These are phyloP conservation scores for Corydoras sp. DNA, from an alignment of 2,113 vertebrate species.

Conservation along the genomic window DNA sequence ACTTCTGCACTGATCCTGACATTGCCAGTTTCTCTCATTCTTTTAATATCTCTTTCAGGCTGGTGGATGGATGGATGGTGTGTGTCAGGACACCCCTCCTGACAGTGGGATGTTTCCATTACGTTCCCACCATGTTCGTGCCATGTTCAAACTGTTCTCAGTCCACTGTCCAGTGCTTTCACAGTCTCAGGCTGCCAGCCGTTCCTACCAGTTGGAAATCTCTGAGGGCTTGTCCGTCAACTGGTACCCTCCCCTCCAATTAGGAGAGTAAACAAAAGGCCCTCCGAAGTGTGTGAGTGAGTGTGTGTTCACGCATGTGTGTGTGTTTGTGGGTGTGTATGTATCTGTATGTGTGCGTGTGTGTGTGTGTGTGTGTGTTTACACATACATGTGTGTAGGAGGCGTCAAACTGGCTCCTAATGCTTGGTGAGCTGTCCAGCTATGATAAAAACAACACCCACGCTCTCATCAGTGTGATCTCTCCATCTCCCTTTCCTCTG, in stretches of 20 bases:
- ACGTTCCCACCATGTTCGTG: slow-evolving; percentile 46
- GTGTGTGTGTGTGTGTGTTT: slow-evolving; percentile 2
- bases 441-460: slow-evolving; percentile 40
- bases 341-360: slow-evolving; percentile 20
- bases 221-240: slow-evolving; percentile 72
- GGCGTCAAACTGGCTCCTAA: slow-evolving; percentile 39
- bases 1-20: slow-evolving; percentile 49
- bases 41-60: slow-evolving; percentile 73
- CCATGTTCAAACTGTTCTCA: slow-evolving; percentile 31
- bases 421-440: slow-evolving; percentile 36
- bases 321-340: slow-evolving; percentile 10
- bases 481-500: slow-evolving; percentile 40
- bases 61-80: slow-evolving; percentile 49
- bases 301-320: slow-evolving; percentile 4
- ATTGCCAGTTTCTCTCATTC: slow-evolving; percentile 68
- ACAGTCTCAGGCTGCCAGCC: slow-evolving; percentile 41
- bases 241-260: slow-evolving; percentile 93
- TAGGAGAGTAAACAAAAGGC: slow-evolving; percentile 95
- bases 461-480: slow-evolving; percentile 39
- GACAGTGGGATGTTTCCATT: slow-evolving; percentile 69
- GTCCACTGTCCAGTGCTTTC: slow-evolving; percentile 32
- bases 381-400: slow-evolving; percentile 18
- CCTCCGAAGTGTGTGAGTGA: slow-evolving; percentile 42
- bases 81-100: slow-evolving; percentile 62
- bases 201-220: slow-evolving; percentile 54